A percentile compares a stretch with the other conserved stretches of the same genome.
Conservation (phyloP, 2,797 vertebrate species). For the Glyptemys insculpta region DNA sequence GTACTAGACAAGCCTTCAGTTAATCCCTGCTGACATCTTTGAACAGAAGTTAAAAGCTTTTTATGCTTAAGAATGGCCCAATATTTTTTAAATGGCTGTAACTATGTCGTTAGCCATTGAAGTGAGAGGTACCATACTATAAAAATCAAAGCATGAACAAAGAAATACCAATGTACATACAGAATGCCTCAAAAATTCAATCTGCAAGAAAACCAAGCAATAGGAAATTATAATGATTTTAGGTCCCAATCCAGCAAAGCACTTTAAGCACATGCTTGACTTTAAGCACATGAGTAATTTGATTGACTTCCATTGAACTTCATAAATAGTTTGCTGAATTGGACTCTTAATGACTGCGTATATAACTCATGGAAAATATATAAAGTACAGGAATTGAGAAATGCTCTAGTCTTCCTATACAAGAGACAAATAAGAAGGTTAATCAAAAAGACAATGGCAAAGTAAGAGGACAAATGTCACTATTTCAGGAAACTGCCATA, state of each 20-base stretch:
- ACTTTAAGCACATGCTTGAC: not conserved
- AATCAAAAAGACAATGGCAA: not conserved
- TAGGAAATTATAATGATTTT: not conserved
- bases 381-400: not conserved
- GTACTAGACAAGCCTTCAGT: slow-evolving; percentile 23
- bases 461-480: not conserved
- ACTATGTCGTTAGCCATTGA: not conserved
- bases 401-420: not conserved
- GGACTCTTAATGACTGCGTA: not conserved
- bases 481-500: not conserved
- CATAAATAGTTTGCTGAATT: not conserved
- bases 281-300: not conserved
- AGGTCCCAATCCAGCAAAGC: not conserved
- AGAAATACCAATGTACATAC: not conserved
- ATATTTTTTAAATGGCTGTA: not conserved
- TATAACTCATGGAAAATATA: not conserved
- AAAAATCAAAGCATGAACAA: not conserved
- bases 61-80: slow-evolving; percentile 19
- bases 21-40: slow-evolving; percentile 5
- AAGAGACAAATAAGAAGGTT: not conserved
- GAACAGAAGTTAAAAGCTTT: slow-evolving; percentile 27
- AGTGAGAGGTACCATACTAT: not conserved
- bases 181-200: not conserved
- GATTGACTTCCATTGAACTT: not conserved
- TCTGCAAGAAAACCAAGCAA: not conserved